Evolutionary conservation across 2,888 invertebrate species (phyloP), one percentile per base, ranked within the genome.

Genomic region (Malthinus seriepunctatus): DNA sequence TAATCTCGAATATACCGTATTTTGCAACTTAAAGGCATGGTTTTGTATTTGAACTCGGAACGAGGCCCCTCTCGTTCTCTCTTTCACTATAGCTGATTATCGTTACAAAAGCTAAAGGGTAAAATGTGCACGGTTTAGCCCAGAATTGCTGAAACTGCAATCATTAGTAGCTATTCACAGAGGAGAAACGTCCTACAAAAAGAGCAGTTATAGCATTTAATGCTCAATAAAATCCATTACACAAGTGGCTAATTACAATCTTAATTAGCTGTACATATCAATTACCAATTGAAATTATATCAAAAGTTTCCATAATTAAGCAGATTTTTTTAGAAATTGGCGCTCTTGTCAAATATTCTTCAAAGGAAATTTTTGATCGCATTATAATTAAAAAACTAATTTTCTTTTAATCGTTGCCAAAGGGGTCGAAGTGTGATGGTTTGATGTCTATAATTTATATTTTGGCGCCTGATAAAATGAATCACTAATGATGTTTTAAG

Each of bases 111-210:
- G 49, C 50, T 56, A 49, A 56, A 56, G 50, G 56, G 49, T 54
- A 50, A 59, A 59, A 51, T 59, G 59, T 59, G 59, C 44, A 59
- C 46, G 54, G 50, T 35, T 37, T 51, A 54, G 44, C 45, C 23
- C 54, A 32, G 54, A 59, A 59, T 54, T 55, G 59, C 54, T 55
- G 59, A 59, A 59, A 55, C 59, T 59, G 59, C 53, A 59, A 59
- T 59, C 59, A 54, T 59, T 59, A 59, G 59, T 39, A 54, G 59
- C 59, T 55, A 59, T 59, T 59, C 59, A 59, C 46, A 6, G 54
- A 46, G 49, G 31, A 55, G 59, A 46, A 59, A 55, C 46, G 33
- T 50, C 37, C 42, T 57, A 59, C 59, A 59, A 59, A 59, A 59
- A 55, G 59, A 53, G 51, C 54, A 55, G 59, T 59, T 59, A 59